These are phyloP conservation scores for Priapulus caudatus DNA, from an alignment of 2,888 invertebrate species.

Conservation along the genomic window DNA sequence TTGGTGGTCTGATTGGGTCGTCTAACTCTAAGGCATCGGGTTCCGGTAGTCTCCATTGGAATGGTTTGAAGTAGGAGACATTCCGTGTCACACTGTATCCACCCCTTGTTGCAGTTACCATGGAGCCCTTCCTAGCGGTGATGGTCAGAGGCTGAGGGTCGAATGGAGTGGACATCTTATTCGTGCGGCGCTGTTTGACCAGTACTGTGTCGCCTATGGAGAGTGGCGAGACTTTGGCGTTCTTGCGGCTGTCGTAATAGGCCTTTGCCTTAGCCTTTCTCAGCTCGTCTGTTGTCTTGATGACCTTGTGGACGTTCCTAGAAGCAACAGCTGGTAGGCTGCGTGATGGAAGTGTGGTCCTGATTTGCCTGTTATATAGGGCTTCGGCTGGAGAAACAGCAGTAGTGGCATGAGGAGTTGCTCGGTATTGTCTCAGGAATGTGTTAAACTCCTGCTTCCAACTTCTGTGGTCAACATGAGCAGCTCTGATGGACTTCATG, in stretches of 20 bases:
- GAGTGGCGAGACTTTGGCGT: neutral
- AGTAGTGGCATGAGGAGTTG: neutral
- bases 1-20: too few species aligned
- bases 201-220: neutral
- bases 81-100: neutral
- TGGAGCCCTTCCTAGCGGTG: neutral
- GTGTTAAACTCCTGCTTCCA: neutral
- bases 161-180: neutral
- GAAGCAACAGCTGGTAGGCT: neutral
- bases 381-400: neutral
- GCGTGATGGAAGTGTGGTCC: too few species aligned
- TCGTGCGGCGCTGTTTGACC: neutral
- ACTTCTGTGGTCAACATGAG: neutral
- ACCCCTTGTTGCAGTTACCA: neutral
- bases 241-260: too few species aligned
- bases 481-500: neutral
- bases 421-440: neutral
- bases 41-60: too few species aligned
- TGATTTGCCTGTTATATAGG: neutral
- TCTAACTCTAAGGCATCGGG: too few species aligned
- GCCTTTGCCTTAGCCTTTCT: neutral
- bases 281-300: neutral
- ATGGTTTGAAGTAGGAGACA: neutral
- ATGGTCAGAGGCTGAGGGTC: neutral
- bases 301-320: neutral